Conservation (phyloP, 2,797 vertebrate genomes). For the Macroramphosus scolopax region DNA sequence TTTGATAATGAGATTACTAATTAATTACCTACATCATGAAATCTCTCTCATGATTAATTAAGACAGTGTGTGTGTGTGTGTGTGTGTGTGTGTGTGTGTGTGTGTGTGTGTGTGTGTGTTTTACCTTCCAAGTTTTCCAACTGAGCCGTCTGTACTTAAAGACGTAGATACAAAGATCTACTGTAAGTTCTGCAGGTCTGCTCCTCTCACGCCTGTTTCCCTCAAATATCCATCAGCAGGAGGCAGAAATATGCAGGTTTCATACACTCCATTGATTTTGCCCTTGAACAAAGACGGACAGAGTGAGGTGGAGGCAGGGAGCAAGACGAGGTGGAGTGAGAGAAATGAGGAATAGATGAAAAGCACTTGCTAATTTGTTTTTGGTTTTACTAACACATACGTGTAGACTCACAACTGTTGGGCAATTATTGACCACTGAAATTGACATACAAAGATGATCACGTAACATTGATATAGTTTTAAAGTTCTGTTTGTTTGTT, state of each 20-base stretch:
- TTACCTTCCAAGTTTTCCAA: too few relatives aligned
- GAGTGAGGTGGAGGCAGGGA: slow-evolving; percentile 55
- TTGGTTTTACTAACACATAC: slow-evolving; percentile 33
- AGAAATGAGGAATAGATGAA: slow-evolving; percentile 60
- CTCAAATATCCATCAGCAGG: slow-evolving; percentile 52
- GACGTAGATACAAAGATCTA: too few relatives aligned
- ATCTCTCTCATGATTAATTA: too few relatives aligned
- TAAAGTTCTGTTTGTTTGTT: slow-evolving; percentile 14
- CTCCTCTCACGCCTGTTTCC: slow-evolving; percentile 23
- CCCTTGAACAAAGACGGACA: slow-evolving; percentile 70
- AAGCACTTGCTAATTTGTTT: slow-evolving; percentile 30
- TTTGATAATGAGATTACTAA: too few relatives aligned
- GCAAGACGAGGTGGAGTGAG: slow-evolving; percentile 24
- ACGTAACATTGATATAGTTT: slow-evolving; percentile 33
- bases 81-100: too few relatives aligned
- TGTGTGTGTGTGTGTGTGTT: too few relatives aligned
- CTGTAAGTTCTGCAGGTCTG: neutral
- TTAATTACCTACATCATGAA: too few relatives aligned
- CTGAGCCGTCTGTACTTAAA: too few relatives aligned
- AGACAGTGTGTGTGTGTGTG: too few relatives aligned
- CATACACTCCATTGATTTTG: slow-evolving; percentile 72
- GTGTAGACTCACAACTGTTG: slow-evolving; percentile 23
- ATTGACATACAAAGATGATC: slow-evolving; percentile 9
- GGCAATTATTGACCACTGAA: slow-evolving; percentile 19
- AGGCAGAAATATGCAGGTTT: slow-evolving; percentile 69